A percentile compares a stretch with the other conserved stretches of the same genome.
These are phyloP conservation scores for Ctena decussata DNA, from an alignment of 2,888 invertebrate genomes.

Conservation along the genomic window DNA sequence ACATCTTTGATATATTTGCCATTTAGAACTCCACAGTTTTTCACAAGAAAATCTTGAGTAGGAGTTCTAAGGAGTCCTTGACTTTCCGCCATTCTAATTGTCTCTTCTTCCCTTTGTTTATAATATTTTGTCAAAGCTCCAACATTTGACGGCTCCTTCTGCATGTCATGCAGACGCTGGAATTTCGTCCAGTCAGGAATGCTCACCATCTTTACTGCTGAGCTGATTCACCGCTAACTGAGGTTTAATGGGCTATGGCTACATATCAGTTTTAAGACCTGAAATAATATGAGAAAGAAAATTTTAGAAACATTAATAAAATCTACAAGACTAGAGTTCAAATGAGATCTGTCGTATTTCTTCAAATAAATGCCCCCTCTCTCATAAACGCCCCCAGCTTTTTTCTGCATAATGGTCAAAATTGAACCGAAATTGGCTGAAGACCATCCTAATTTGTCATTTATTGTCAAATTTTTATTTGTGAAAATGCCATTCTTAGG, in stretches of 20 bases:
- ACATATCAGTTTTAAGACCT: neutral
- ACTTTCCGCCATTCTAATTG: constrained; percentile 81
- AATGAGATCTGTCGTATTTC: no score
- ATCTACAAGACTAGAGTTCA: no score
- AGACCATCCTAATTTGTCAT: no score
- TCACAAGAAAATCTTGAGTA: constrained; percentile 73
- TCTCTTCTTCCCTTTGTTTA: constrained; percentile 80
- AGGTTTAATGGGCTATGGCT: neutral
- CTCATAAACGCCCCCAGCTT: no score
- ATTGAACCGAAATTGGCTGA: no score
- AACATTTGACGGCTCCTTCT: constrained; percentile 59
- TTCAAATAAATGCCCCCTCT: no score
- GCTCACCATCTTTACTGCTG: constrained; percentile 80
- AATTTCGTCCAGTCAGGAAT: constrained; percentile 85
- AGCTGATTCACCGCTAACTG: neutral
- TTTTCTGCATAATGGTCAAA: no score
- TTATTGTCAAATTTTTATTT: no score
- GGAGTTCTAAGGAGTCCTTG: constrained; percentile 82
- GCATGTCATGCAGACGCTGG: constrained; percentile 73
- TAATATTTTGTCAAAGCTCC: constrained; percentile 75
- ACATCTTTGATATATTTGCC: constrained; percentile 70
- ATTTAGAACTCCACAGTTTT: constrained; percentile 68
- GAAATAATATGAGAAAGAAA: neutral
- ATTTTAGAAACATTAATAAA: neutral
- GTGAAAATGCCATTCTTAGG: no score